Evolutionary conservation across 2,113 vertebrate species (phyloP).

Genomic region (Bothrops jararaca): DNA sequence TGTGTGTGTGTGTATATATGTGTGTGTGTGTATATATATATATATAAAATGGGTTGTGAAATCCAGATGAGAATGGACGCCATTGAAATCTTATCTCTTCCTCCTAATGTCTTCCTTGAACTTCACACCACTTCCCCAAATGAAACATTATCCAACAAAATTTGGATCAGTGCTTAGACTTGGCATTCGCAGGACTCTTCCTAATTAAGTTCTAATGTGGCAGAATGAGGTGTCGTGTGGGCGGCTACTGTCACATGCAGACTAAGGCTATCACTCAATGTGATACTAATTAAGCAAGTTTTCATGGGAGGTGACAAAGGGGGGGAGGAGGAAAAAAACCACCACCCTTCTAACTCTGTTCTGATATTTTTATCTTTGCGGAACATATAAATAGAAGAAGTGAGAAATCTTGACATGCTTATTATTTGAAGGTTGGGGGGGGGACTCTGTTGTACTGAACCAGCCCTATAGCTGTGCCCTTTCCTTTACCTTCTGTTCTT

Average conservation of each 20-base stretch:
- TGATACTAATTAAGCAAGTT: conserved; percentile 54
- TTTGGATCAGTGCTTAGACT: conserved; percentile 32
- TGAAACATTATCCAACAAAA: neutral
- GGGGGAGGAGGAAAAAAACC: neutral
- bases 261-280: conserved; percentile 35
- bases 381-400: conserved; percentile 34
- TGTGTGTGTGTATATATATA: neutral
- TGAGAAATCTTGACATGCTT: conserved; percentile 23
- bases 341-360: conserved; percentile 17
- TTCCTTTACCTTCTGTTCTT: conserved; percentile 18
- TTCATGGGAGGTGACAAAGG: conserved; percentile 54
- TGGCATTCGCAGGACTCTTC: conserved; percentile 35
- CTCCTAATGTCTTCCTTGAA: neutral
- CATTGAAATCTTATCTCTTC: neutral
- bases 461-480: conserved; percentile 2
- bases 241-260: conserved; percentile 45
- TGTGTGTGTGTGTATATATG: too few relatives aligned
- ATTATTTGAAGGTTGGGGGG: conserved; percentile 32
- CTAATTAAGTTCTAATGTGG: conserved; percentile 54
- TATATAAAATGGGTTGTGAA: neutral
- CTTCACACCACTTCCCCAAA: neutral
- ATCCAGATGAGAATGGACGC: neutral
- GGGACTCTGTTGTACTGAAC: neutral
- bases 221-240: conserved; percentile 42
- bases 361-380: conserved; percentile 44